phyloP scores from a whole-genome alignment of 2,888 invertebrate species.

The Tenthredo scrophulariae region DNA sequence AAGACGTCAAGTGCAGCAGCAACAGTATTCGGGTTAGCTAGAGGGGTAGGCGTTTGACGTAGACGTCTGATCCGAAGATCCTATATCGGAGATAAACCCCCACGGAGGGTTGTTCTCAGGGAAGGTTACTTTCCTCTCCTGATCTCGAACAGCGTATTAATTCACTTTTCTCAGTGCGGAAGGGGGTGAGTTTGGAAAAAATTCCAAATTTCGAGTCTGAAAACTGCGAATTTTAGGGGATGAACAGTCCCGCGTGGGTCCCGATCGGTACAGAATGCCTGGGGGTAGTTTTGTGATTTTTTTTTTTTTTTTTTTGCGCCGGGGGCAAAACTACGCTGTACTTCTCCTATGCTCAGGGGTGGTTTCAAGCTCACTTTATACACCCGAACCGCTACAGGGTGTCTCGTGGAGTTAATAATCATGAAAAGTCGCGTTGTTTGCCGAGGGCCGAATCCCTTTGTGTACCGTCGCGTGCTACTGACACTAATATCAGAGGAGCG shows the following conservation, averaged over 20 bases:
- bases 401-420: constrained; percentile 77
- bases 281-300: not conserved
- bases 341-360: not conserved
- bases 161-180: not conserved
- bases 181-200: not conserved
- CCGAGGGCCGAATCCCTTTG: constrained; percentile 75
- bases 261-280: constrained; percentile 15
- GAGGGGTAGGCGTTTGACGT: not conserved
- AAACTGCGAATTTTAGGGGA: too few relatives aligned
- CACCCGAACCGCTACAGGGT: constrained; percentile 57
- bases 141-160: not conserved
- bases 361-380: not conserved
- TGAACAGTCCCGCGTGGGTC: not conserved
- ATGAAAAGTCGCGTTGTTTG: constrained; percentile 78
- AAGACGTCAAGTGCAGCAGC: not conserved
- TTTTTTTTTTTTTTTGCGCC: too few relatives aligned
- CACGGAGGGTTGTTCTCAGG: too few relatives aligned
- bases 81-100: not conserved
- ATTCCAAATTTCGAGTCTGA: too few relatives aligned
- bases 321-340: not conserved
- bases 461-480: constrained; percentile 76
- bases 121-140: too few relatives aligned
- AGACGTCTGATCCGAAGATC: not conserved
- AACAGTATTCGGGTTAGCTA: not conserved
- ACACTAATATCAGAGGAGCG: constrained; percentile 77